A percentile compares a stretch with the other conserved stretches of the same genome.
These are phyloP conservation scores for Dynastes hyllus DNA, from an alignment of 2,888 invertebrate species.

Conservation along the genomic window DNA sequence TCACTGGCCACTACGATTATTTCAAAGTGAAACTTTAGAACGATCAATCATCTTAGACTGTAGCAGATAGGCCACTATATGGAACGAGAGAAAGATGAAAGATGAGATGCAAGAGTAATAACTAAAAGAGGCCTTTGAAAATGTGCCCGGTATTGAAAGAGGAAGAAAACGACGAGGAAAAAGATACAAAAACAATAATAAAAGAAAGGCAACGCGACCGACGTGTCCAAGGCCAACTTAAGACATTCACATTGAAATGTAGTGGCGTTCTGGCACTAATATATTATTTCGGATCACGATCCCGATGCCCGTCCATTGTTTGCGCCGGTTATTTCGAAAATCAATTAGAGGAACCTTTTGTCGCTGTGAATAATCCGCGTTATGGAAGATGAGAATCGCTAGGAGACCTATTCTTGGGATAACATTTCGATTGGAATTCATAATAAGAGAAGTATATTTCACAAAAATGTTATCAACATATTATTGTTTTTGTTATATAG, in stretches of 20 bases:
- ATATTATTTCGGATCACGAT: constrained; percentile 58
- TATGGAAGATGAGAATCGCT: too few relatives aligned
- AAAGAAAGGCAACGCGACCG: neutral
- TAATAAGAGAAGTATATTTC: too few relatives aligned
- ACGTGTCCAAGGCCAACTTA: constrained; percentile 60
- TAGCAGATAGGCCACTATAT: neutral
- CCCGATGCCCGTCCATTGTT: constrained; percentile 21
- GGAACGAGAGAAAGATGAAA: neutral
- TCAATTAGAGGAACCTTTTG: constrained; percentile 36
- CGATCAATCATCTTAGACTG: constrained; percentile 64
- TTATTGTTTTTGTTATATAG: too few relatives aligned
- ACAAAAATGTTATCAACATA: too few relatives aligned
- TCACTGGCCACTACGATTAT: constrained; percentile 67
- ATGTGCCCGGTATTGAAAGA: neutral
- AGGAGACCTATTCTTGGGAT: too few relatives aligned
- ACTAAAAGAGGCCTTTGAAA: neutral
- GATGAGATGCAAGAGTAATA: neutral
- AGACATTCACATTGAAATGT: constrained; percentile 57
- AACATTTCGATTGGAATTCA: too few relatives aligned
- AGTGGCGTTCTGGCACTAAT: constrained; percentile 53
- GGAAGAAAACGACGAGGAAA: constrained; percentile 1
- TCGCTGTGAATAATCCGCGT: constrained; percentile 2
- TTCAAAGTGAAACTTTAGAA: constrained; percentile 64
- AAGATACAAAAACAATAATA: constrained; percentile 7
- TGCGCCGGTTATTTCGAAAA: constrained; percentile 17